These are phyloP conservation scores for Pantelozetes paolii DNA, from an alignment of 2,888 invertebrate species.

Conservation along the genomic window DNA sequence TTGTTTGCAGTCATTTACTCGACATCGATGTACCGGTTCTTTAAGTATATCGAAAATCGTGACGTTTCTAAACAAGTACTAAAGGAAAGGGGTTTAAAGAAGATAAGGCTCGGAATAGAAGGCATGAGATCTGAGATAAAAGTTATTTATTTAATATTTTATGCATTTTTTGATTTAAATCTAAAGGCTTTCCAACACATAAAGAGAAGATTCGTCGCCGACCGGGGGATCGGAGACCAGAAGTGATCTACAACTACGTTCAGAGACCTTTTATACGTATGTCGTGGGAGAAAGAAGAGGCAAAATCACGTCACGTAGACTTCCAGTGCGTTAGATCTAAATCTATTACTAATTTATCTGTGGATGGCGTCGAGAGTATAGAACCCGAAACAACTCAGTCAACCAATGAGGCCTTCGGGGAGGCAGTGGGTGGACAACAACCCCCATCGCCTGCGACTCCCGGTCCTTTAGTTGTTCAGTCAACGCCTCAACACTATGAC, in stretches of 20 bases:
- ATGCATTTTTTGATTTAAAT: no score
- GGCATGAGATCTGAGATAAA: no score
- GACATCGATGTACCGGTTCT: constrained; percentile 93
- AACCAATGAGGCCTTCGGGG: background rate
- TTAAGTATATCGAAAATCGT: constrained; percentile 98
- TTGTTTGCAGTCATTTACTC: constrained; percentile 74
- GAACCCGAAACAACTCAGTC: no score
- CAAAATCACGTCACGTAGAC: constrained; percentile 96
- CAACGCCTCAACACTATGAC: background rate
- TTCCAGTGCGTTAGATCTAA: constrained; percentile 98
- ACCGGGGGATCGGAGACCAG: constrained; percentile 80
- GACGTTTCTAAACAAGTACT: constrained; percentile 95
- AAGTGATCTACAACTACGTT: constrained; percentile 99
- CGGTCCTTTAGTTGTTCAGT: background rate
- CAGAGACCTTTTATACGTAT: constrained; percentile 98
- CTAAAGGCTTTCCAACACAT: constrained; percentile 84
- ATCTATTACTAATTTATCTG: constrained; percentile 88
- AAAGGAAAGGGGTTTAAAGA: constrained; percentile 96
- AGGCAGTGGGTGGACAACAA: background rate
- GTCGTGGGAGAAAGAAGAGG: constrained; percentile 99
- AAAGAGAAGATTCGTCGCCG: constrained; percentile 96
- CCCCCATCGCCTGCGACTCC: constrained; percentile 17
- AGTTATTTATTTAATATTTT: no score
- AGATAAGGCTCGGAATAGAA: constrained; percentile 96
- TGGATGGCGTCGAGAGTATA: constrained; percentile 42